These are phyloP conservation scores for Plectropomus leopardus DNA, from an alignment of 2,113 vertebrate genomes.

Conservation along the genomic window DNA sequence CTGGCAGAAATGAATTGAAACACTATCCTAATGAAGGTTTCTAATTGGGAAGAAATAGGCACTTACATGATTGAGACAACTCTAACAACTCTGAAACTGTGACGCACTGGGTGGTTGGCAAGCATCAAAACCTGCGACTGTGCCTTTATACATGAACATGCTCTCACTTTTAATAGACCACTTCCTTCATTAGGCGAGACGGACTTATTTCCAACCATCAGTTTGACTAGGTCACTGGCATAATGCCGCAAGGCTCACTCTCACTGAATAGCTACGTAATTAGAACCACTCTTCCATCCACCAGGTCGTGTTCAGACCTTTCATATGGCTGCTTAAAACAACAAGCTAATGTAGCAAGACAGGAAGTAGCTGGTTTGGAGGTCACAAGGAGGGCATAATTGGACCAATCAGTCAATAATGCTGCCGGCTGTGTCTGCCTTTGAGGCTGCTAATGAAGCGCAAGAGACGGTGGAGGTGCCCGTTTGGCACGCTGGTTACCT, in stretches of 20 bases:
- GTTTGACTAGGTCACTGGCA: constrained; percentile 59
- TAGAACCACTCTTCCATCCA: constrained; percentile 50
- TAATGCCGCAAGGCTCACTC: constrained; percentile 26
- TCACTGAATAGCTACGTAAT: constrained; percentile 60
- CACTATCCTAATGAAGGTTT: constrained; percentile 36
- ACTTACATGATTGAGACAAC: constrained; percentile 43
- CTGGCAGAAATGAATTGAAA: constrained; percentile 26
- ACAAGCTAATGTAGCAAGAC: constrained; percentile 60
- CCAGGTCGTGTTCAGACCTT: constrained; percentile 64
- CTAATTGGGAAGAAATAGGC: constrained; percentile 52
- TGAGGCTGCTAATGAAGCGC: constrained; percentile 73
- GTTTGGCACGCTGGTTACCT: constrained; percentile 63
- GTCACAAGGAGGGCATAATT: constrained; percentile 72
- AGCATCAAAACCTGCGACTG: constrained; percentile 31
- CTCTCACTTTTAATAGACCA: constrained; percentile 24
- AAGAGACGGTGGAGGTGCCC: constrained; percentile 49
- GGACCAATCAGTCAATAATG: constrained; percentile 70
- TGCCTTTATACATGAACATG: background rate
- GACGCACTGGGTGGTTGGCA: background rate
- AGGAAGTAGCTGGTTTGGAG: constrained; percentile 71
- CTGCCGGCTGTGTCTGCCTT: constrained; percentile 60
- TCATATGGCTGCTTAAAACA: constrained; percentile 58
- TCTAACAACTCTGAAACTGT: constrained; percentile 31
- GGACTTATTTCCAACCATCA: constrained; percentile 50
- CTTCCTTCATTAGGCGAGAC: constrained; percentile 45